Base-by-base conservation (phyloP, 1,140 invertebrate species). In the Apis dorsata region DNA sequence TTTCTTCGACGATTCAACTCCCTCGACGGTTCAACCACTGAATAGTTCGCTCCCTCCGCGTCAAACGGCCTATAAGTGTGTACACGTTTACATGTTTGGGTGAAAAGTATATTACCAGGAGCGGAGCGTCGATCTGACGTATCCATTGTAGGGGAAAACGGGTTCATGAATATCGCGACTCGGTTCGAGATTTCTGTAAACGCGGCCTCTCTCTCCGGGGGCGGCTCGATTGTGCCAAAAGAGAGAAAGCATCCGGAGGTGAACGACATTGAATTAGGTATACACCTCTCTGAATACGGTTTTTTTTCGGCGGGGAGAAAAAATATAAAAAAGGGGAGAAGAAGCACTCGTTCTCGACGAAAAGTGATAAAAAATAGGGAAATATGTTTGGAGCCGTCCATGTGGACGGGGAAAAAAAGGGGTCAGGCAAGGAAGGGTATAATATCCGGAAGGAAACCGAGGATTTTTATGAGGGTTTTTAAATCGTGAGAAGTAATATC, bases 401-500 rank as follows among this genome's bases (percentile, higher is more conserved):
- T 0, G 49, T 44, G 59, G 17, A 21, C 11, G 55, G 13, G 7
- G n/a, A 44, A 44, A 0, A 44, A 44, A 44, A 3, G 5, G 5
- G 60, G 70, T 34, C 60, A 44, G 34, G 34, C 34, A 44, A 44
- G 4, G 34, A 44, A 13, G 60, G 60, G 21, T n/a, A 55, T 34
- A 21, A 66, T 57, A 24, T 15, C 62, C 49, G 68, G 34, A 49
- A 60, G 75, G 77, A 73, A 62, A 51, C 73, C 89, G 91, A 91
- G 88, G 90, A 90, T 92, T 92, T 88, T 91, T 90, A 92, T 24
- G 24, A 0, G 24, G 24, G 24, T 24, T 24, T 24, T 24, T 87
- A 92, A 93, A 93, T 93, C 90, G 80, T 88, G 81, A 28, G 51
- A 90, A 91, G 92, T 92, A 93, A 92, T 93, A 92, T 91, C 90